These are phyloP conservation scores for Scaptomyza tumidula DNA, from an alignment of 2,888 invertebrate genomes.

Conservation along the genomic window DNA sequence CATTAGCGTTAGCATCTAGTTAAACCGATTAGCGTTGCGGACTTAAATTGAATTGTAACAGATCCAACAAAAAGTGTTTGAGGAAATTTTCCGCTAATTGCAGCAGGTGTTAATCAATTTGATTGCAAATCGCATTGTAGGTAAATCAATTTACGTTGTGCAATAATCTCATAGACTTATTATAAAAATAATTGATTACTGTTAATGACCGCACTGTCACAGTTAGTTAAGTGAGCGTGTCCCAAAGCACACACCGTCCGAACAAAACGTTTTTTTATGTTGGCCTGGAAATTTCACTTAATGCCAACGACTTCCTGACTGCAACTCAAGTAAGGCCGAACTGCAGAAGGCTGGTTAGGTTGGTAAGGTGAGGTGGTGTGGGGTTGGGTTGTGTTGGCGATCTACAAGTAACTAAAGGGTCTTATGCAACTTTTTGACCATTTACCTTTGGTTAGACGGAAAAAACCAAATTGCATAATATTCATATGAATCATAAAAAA, in stretches of 20 bases:
- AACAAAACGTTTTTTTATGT: slow-evolving; percentile 35
- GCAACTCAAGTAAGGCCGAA: slow-evolving; percentile 13
- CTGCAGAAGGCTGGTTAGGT: not conserved
- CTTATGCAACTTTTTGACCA: slow-evolving; percentile 49
- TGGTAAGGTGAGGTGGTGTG: not conserved
- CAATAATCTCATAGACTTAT: slow-evolving; percentile 15
- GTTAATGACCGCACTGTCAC: slow-evolving; percentile 46
- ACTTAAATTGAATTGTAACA: not conserved
- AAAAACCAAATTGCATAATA: slow-evolving; percentile 44
- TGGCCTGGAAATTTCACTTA: slow-evolving; percentile 47
- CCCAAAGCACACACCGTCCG: slow-evolving; percentile 20
- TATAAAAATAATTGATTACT: slow-evolving; percentile 39
- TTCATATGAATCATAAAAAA: slow-evolving; percentile 8
- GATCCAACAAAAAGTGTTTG: slow-evolving; percentile 5
- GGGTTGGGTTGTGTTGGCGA: not conserved
- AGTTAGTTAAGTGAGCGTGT: slow-evolving; percentile 69
- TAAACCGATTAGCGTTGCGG: not conserved
- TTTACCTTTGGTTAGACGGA: slow-evolving; percentile 6
- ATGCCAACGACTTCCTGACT: slow-evolving; percentile 56
- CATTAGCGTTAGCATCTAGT: not conserved
- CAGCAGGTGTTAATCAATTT: slow-evolving; percentile 55
- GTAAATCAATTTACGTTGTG: slow-evolving; percentile 66
- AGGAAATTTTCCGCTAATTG: slow-evolving; percentile 41
- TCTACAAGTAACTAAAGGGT: slow-evolving; percentile 25
- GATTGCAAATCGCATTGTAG: slow-evolving; percentile 47